These are phyloP conservation scores for Tholera decimalis DNA, from an alignment of 2,888 invertebrate species.

Conservation along the genomic window DNA sequence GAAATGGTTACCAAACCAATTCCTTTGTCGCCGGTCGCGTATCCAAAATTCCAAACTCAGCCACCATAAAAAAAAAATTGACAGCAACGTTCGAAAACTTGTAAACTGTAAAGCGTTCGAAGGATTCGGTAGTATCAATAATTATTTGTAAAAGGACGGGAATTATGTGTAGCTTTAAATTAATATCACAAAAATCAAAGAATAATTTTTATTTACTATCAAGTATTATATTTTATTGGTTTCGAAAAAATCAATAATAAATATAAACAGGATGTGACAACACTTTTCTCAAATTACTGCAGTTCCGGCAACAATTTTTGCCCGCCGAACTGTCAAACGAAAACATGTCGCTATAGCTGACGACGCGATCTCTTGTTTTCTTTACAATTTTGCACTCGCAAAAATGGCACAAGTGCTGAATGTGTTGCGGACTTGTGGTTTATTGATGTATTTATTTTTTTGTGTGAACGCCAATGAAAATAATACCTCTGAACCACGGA, in stretches of 20 bases:
- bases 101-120: neutral
- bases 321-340: constrained; percentile 84
- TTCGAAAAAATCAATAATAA: constrained; percentile 13
- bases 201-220: neutral
- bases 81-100: constrained; percentile 30
- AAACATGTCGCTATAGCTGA: constrained; percentile 81
- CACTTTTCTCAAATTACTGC: constrained; percentile 73
- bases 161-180: neutral
- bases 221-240: neutral
- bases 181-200: fast-evolving
- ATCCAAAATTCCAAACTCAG: constrained; percentile 48
- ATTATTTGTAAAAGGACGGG: neutral
- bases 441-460: constrained; percentile 79
- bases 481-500: constrained; percentile 73
- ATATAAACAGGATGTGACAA: constrained; percentile 79
- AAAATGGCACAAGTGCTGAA: constrained; percentile 83
- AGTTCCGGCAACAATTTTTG: constrained; percentile 87
- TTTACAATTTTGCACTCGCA: constrained; percentile 70
- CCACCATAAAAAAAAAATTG: constrained; percentile 15
- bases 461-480: constrained; percentile 73
- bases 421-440: constrained; percentile 89
- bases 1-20: too few relatives aligned
- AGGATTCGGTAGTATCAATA: neutral
- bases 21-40: too few relatives aligned
- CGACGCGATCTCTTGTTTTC: constrained; percentile 73